Evolutionary conservation across 1,140 invertebrate genomes (phyloP).

Genomic region (Hylaeus volcanicus): DNA sequence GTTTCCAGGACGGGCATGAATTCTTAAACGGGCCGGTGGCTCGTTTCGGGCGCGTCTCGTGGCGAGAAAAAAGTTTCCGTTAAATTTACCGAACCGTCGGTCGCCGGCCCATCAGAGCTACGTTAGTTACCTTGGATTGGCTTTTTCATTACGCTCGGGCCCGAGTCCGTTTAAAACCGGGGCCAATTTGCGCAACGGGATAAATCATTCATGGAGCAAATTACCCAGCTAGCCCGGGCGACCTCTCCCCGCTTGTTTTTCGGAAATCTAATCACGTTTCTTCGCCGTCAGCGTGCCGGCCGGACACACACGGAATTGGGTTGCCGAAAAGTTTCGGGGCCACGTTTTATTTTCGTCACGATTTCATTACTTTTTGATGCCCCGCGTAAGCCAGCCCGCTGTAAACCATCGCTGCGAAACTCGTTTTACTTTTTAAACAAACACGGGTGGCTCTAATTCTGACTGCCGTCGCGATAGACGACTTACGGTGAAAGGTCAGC

Average conservation of each 20-base stretch:
- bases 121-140: conserved; percentile 39
- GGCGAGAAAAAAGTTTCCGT: conserved; percentile 17
- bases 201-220: conserved; percentile 44
- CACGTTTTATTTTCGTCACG: conserved; percentile 2
- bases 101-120: background rate
- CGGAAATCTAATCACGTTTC: conserved; percentile 38
- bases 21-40: conserved; percentile 32
- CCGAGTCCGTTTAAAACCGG: conserved; percentile 16
- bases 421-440: too few relatives aligned
- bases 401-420: background rate
- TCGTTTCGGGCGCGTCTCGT: background rate
- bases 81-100: conserved; percentile 31
- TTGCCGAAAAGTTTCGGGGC: conserved; percentile 1
- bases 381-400: background rate
- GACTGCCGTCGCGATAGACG: too few relatives aligned
- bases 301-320: conserved; percentile 1
- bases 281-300: background rate
- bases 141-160: conserved; percentile 27
- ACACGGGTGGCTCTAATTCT: too few relatives aligned
- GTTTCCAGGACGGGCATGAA: conserved; percentile 26
- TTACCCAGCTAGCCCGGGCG: conserved; percentile 3
- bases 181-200: conserved; percentile 34
- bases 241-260: conserved; percentile 19
- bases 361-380: conserved; percentile 12
- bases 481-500: too few relatives aligned